A percentile compares a stretch with the other conserved stretches of the same genome.
phyloP scores from a whole-genome alignment of 23 tunicate species.

The Halocynthia roretzi region DNA sequence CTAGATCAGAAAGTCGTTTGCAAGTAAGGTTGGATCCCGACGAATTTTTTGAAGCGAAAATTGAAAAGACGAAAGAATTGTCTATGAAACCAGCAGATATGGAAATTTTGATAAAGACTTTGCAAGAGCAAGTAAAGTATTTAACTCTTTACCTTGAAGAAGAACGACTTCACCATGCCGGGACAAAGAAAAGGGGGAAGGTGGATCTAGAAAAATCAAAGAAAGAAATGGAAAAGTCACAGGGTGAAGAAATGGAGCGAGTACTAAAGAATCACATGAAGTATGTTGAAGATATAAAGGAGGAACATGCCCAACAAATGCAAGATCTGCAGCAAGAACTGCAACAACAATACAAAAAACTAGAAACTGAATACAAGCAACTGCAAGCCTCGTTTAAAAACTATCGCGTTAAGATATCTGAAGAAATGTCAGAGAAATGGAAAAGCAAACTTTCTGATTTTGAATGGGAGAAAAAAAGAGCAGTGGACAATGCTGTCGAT shows the following conservation, averaged over 20 bases:
- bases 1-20: constrained; percentile 66
- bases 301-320: constrained; percentile 13
- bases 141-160: constrained; percentile 72
- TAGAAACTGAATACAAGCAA: constrained; percentile 55
- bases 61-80: constrained; percentile 13
- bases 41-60: constrained; percentile 24
- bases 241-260: constrained; percentile 17
- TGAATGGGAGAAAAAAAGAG: constrained; percentile 63
- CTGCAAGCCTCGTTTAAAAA: constrained; percentile 85
- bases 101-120: constrained; percentile 50
- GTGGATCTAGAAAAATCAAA: constrained; percentile 32
- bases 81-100: constrained; percentile 18
- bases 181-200: constrained; percentile 67
- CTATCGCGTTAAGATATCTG: constrained; percentile 51
- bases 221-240: constrained; percentile 18
- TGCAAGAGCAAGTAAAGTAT: constrained; percentile 57
- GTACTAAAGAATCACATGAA: constrained; percentile 30
- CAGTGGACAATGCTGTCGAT: constrained; percentile 67
- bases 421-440: constrained; percentile 55
- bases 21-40: constrained; percentile 50
- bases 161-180: constrained; percentile 73
- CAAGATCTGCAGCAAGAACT: constrained; percentile 32
- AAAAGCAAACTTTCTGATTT: constrained; percentile 37
- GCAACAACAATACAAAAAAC: constrained; percentile 25
- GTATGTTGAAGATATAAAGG: constrained; percentile 11